A percentile compares a stretch with the other conserved stretches of the same genome.
phyloP scores from a whole-genome alignment of 1,140 invertebrate genomes.

The Drosophila yakuba region DNA sequence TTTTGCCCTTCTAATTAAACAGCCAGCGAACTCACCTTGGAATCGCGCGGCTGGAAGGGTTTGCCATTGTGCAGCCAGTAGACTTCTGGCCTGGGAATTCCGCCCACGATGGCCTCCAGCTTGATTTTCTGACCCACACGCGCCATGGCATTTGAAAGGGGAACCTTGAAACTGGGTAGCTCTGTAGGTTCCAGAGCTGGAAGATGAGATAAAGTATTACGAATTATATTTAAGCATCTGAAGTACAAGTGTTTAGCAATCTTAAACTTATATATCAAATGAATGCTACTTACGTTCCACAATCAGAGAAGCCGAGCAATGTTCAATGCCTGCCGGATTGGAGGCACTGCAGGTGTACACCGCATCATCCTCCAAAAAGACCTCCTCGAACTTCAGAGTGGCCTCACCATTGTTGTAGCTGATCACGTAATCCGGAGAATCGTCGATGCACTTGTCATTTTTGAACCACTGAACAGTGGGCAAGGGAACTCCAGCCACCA shows the following conservation, averaged over 20 bases:
- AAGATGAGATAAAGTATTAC: background rate
- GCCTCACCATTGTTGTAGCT: constrained; percentile 91
- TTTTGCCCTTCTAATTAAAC: background rate
- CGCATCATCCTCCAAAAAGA: constrained; percentile 88
- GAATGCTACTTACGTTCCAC: constrained; percentile 88
- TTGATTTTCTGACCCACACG: constrained; percentile 89
- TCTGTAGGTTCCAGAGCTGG: constrained; percentile 87
- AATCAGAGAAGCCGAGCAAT: constrained; percentile 90
- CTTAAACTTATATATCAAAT: background rate
- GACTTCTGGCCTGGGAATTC: constrained; percentile 89
- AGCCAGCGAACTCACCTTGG: constrained; percentile 68
- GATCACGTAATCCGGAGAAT: constrained; percentile 86
- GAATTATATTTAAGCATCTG: too few relatives aligned
- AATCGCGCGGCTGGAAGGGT: constrained; percentile 78
- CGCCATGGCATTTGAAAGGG: constrained; percentile 87
- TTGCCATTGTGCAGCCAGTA: constrained; percentile 90
- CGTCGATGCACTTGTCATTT: constrained; percentile 87
- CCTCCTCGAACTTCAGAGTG: constrained; percentile 89
- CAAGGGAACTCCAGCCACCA: constrained; percentile 90
- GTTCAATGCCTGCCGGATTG: constrained; percentile 90
- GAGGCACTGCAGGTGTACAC: constrained; percentile 89
- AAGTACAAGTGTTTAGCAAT: background rate
- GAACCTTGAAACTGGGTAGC: constrained; percentile 88
- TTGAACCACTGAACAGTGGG: constrained; percentile 93
- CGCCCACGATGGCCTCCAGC: constrained; percentile 90